phyloP scores from a whole-genome alignment of 1,140 invertebrate genomes.

The Kradibia gibbosae region DNA sequence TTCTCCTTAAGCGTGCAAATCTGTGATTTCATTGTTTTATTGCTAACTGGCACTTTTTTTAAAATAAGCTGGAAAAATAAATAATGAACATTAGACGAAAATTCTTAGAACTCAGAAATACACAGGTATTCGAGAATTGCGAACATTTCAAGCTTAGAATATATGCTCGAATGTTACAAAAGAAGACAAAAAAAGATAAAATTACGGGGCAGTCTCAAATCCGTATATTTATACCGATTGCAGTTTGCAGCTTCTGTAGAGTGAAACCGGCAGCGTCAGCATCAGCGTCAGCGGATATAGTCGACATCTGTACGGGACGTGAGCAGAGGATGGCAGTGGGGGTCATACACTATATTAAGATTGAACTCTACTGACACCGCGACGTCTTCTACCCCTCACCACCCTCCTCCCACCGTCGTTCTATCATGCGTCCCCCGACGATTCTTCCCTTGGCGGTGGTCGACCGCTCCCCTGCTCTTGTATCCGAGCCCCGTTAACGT shows the following conservation, averaged over 20 bases:
- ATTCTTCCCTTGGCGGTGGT: slow-evolving; percentile 30
- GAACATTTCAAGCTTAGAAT: not conserved
- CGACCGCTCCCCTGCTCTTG: slow-evolving; percentile 14
- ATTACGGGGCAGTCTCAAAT: not conserved
- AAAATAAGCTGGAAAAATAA: too few relatives aligned
- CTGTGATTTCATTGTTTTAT: too few relatives aligned
- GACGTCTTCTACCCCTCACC: slow-evolving; percentile 37
- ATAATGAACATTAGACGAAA: too few relatives aligned
- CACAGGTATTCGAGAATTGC: too few relatives aligned
- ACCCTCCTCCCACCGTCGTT: not conserved
- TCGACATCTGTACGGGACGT: slow-evolving; percentile 16
- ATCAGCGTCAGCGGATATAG: slow-evolving; percentile 39
- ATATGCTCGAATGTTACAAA: not conserved
- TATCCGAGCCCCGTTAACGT: not conserved
- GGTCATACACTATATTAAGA: slow-evolving; percentile 73
- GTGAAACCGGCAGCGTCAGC: slow-evolving; percentile 7
- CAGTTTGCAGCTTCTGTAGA: slow-evolving; percentile 45
- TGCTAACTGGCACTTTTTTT: too few relatives aligned
- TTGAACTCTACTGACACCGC: slow-evolving; percentile 73
- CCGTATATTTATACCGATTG: slow-evolving; percentile 49
- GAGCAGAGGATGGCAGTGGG: slow-evolving; percentile 64
- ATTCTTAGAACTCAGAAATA: too few relatives aligned
- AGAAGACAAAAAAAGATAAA: not conserved
- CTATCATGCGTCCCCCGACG: not conserved
- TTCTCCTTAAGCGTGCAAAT: too few relatives aligned